Conservation (phyloP, 2,888 invertebrate genomes). For the Apamea anceps region DNA sequence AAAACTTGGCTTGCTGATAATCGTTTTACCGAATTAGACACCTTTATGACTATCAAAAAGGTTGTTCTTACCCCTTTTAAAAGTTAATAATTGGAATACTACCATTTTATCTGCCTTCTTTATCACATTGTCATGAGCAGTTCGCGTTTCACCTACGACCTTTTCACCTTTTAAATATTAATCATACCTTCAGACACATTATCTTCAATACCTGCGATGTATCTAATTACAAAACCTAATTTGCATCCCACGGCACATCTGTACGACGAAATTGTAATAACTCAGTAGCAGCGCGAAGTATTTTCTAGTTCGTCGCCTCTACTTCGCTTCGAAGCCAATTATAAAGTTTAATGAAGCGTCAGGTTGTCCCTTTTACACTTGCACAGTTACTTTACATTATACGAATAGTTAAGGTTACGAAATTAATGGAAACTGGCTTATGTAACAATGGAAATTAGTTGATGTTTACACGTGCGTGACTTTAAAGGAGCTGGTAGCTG, state of each 20-base stretch:
- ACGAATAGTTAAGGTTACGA: conserved; percentile 63
- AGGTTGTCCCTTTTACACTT: conserved; percentile 65
- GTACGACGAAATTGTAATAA: conserved; percentile 61
- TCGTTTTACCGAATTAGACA: background rate
- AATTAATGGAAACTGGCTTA: conserved; percentile 63
- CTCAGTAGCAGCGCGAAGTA: conserved; percentile 64
- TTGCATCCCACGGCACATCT: conserved; percentile 51
- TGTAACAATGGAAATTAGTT: conserved; percentile 55
- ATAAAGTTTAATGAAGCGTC: conserved; percentile 78
- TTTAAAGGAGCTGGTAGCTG: background rate
- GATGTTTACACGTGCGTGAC: conserved; percentile 20
- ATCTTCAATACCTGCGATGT: conserved; percentile 11
- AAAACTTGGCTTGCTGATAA: background rate
- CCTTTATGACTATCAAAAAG: background rate
- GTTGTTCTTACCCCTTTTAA: background rate
- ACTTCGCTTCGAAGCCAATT: conserved; percentile 73
- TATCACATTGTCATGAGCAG: background rate
- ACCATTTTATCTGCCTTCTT: background rate
- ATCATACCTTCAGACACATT: background rate
- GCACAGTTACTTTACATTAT: conserved; percentile 62
- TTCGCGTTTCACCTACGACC: background rate
- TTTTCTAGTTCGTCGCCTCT: conserved; percentile 70
- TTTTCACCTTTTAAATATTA: background rate
- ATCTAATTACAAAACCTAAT: conserved; percentile 58
- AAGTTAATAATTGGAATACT: background rate